These are phyloP conservation scores for Tinea semifulvella DNA, from an alignment of 2,888 invertebrate species.

Conservation along the genomic window DNA sequence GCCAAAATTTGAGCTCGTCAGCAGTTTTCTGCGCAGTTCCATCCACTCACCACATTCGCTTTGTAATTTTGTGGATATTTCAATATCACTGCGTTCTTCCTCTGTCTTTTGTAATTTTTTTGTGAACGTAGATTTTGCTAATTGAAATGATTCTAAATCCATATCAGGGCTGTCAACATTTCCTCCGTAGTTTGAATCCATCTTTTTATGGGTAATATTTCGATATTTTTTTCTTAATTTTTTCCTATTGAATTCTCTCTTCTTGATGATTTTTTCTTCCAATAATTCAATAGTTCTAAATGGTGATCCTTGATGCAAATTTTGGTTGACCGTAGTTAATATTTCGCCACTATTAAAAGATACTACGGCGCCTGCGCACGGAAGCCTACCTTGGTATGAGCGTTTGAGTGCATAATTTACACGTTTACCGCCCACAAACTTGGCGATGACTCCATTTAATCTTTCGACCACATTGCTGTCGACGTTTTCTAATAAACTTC, in stretches of 20 bases:
- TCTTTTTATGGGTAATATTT: constrained; percentile 2
- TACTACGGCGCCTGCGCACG: constrained; percentile 16
- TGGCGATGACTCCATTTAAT: constrained; percentile 18
- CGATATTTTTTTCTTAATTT: constrained; percentile 12
- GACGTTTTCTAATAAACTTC: constrained; percentile 19
- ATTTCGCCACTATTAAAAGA: constrained; percentile 16
- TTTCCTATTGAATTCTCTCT: constrained; percentile 3
- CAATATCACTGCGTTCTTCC: constrained; percentile 8
- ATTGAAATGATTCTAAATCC: constrained; percentile 15
- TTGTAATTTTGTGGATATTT: constrained; percentile 8
- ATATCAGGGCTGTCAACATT: constrained; percentile 17
- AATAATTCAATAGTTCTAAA: constrained; percentile 7
- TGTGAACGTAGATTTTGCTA: constrained; percentile 15
- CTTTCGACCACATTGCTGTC: constrained; percentile 18
- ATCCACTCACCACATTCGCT: constrained; percentile 18
- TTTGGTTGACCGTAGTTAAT: constrained; percentile 15
- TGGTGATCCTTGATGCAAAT: constrained; percentile 13
- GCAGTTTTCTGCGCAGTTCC: constrained; percentile 16
- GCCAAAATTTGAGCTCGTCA: constrained; percentile 20
- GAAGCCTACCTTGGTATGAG: constrained; percentile 15
- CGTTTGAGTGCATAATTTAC: constrained; percentile 15
- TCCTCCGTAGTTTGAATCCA: constrained; percentile 15
- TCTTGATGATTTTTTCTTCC: constrained; percentile 9
- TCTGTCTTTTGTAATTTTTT: constrained; percentile 8
- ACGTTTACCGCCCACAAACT: constrained; percentile 12